These are phyloP conservation scores for Euura saliciscinereae DNA, from an alignment of 1,140 invertebrate genomes.

Conservation along the genomic window DNA sequence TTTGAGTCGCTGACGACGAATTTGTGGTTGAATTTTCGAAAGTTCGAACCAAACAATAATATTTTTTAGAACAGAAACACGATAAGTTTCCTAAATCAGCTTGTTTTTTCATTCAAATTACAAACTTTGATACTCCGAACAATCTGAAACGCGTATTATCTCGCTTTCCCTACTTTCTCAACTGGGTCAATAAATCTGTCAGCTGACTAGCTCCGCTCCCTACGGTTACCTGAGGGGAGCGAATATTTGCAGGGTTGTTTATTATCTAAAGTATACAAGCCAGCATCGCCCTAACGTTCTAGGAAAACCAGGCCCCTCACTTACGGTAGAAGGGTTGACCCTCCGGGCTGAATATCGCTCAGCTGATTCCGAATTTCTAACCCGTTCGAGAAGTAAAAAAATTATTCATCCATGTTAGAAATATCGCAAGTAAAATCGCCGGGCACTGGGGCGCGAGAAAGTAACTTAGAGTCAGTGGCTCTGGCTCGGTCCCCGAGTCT, in stretches of 20 bases:
- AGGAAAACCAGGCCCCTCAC: constrained; percentile 3
- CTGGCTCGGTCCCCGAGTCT: neutral
- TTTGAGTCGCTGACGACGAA: too few relatives aligned
- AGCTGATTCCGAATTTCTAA: neutral
- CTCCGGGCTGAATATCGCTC: neutral
- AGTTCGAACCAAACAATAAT: too few relatives aligned
- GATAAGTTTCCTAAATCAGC: too few relatives aligned
- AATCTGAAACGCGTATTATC: too few relatives aligned
- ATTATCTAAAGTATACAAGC: neutral
- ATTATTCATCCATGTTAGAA: neutral
- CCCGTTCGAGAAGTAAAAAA: too few relatives aligned
- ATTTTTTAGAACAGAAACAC: too few relatives aligned
- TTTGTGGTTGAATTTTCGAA: too few relatives aligned
- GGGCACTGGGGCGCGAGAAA: neutral
- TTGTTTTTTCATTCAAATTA: too few relatives aligned
- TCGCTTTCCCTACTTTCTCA: too few relatives aligned
- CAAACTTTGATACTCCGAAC: too few relatives aligned
- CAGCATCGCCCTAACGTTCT: neutral
- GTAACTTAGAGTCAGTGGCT: neutral
- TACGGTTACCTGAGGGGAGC: neutral
- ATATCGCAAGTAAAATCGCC: neutral
- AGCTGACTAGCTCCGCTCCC: neutral
- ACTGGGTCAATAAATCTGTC: neutral
- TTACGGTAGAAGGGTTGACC: constrained; percentile 6
- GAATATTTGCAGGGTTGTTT: neutral